Base-by-base conservation (phyloP, 2,113 vertebrate genomes). In the Pelodiscus sinensis region DNA sequence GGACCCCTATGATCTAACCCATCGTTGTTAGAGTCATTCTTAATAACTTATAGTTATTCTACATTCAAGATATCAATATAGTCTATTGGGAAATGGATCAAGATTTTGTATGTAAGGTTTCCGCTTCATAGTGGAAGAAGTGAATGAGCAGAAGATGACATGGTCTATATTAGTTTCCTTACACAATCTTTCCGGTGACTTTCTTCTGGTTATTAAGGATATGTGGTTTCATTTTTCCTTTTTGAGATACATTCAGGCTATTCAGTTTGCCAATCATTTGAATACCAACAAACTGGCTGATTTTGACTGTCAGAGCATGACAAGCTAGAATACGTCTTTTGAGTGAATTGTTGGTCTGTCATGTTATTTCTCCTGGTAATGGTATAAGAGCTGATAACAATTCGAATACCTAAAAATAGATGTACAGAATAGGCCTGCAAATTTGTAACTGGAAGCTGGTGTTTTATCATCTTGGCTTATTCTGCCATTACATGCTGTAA, bases 351-450 rank as follows among this genome's bases (percentile, higher is more conserved):
- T 81, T 88, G 77, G 83, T 89, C 65, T 92, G 87, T 93, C 94
- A 62, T 19, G 78, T 94, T 81, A 56, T 89, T 93, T 92, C 87
- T 81, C 52, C 92, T 52, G 8, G 89, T 88, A 91, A 86, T 84
- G 90, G 87, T 91, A 54, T 86, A 62, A n/a, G 90, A 95, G 83
- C 77, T 35, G 90, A 93, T 93, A 77, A 88, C 87, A 85, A 87
- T 79, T 89, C 38, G 82, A 62, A 89, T 56, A 9, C 54, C 92
- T 96, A 95, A 97, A 95, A 95, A 96, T 92, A 97, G 94, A 57
- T 38, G 10, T 84, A 84, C 5, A 54, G 65, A 96, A 95, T 31
- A 73, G 87, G 81, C 79, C 51, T 90, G n/a, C 12, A 52, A 80
- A 83, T 90, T 15, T 60, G 75, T 90, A 56, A 82, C 29, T 51